Percentiles rank a stretch among this genome's conserved stretches.
Evolutionary conservation across 2,113 vertebrate genomes (phyloP).

Genomic region (Silurus asotus): DNA sequence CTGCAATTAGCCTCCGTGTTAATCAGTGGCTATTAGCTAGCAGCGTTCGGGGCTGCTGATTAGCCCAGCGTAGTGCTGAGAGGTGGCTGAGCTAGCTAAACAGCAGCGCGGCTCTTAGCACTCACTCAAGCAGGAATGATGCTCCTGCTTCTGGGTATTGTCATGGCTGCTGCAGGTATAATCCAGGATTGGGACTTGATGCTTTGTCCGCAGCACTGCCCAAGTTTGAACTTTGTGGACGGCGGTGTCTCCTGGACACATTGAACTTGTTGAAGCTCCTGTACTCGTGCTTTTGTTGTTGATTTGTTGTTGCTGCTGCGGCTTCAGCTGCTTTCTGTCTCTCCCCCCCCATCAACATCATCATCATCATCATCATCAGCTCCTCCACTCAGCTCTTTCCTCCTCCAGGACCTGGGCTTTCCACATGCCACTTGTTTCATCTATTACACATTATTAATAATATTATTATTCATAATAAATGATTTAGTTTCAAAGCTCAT

Average conservation of each 20-base stretch:
- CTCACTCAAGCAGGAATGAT: slow-evolving; percentile 20
- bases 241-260: background rate
- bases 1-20: slow-evolving; percentile 33
- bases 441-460: background rate
- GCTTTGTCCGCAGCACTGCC: too few species aligned
- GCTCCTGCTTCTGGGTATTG: background rate
- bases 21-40: slow-evolving; percentile 40
- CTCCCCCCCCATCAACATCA: background rate
- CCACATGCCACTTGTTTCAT: background rate
- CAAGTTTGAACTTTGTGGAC: background rate
- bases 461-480: too few species aligned
- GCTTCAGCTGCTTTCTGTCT: slow-evolving; percentile 8
- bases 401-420: slow-evolving; percentile 8
- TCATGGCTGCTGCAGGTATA: slow-evolving; percentile 21
- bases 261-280: slow-evolving; percentile 12
- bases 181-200: background rate
- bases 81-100: slow-evolving; percentile 18
- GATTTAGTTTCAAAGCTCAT: background rate
- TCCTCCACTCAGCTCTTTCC: background rate
- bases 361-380: background rate
- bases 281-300: slow-evolving; percentile 18
- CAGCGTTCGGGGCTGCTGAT: slow-evolving; percentile 9
- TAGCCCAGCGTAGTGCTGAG: slow-evolving; percentile 13
- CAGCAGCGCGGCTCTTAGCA: slow-evolving; percentile 20
- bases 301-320: background rate